Evolutionary conservation across 1,140 invertebrate genomes (phyloP).

Genomic region (Drosophila parvula): DNA sequence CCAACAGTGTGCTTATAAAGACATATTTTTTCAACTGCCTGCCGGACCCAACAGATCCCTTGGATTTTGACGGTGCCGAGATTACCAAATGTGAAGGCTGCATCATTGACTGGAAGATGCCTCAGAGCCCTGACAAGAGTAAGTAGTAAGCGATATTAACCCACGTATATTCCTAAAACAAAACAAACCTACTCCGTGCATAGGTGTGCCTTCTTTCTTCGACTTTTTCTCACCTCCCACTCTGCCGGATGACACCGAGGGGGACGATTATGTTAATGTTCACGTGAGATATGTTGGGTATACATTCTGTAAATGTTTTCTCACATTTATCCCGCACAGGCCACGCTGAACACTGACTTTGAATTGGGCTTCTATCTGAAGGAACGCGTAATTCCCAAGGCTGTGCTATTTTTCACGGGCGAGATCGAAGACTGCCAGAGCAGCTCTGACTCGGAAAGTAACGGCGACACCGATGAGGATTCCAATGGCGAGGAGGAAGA

Average conservation of each 20-base stretch:
- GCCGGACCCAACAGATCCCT: constrained; percentile 92
- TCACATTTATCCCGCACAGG: constrained; percentile 30
- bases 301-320: background rate
- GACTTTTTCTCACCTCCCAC: constrained; percentile 95
- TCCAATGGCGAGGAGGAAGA: background rate
- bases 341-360: constrained; percentile 89
- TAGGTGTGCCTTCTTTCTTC: constrained; percentile 89
- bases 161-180: background rate
- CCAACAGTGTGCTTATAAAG: constrained; percentile 94
- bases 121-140: constrained; percentile 94
- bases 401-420: constrained; percentile 94
- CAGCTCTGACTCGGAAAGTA: constrained; percentile 40
- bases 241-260: constrained; percentile 59
- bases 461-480: background rate
- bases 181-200: background rate
- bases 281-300: constrained; percentile 58
- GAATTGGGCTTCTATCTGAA: constrained; percentile 96
- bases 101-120: constrained; percentile 85
- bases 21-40: constrained; percentile 93
- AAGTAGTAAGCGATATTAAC: constrained; percentile 64
- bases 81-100: constrained; percentile 93
- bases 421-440: constrained; percentile 87
- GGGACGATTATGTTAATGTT: constrained; percentile 66
- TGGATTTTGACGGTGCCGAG: constrained; percentile 96
- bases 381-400: constrained; percentile 92